Conservation (phyloP, 2,888 invertebrate species). For the Aporophyla nigra region DNA sequence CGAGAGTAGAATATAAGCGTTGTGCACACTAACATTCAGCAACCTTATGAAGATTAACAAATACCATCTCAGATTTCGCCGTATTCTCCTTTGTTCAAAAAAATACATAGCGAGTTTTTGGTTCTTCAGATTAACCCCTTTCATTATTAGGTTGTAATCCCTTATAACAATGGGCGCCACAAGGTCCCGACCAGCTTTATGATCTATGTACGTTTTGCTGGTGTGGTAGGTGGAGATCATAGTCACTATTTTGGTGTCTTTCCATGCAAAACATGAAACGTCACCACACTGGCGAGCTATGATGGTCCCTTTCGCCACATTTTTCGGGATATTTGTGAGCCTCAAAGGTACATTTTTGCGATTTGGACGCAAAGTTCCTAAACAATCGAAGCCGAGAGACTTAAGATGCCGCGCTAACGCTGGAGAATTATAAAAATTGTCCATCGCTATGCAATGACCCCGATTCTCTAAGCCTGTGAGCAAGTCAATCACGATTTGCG, state of each 20-base stretch:
- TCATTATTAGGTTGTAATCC: conserved; percentile 1
- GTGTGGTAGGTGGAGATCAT: conserved; percentile 8
- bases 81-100: background rate
- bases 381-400: conserved; percentile 9
- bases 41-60: background rate
- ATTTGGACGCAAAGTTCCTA: conserved; percentile 7
- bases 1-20: conserved; percentile 3
- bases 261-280: conserved; percentile 11
- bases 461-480: conserved; percentile 4
- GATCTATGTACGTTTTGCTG: background rate
- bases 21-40: conserved; percentile 3
- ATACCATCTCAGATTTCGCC: background rate
- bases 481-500: conserved; percentile 2
- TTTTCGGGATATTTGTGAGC: background rate
- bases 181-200: background rate
- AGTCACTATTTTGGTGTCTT: background rate
- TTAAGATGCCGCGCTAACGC: conserved; percentile 9
- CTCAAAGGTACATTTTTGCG: conserved; percentile 1
- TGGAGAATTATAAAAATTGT: conserved; percentile 8
- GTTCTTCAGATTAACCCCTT: background rate
- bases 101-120: background rate
- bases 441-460: conserved; percentile 12
- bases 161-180: background rate
- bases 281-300: conserved; percentile 4
- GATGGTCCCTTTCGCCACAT: background rate